A percentile compares a stretch with the other conserved stretches of the same genome.
Evolutionary conservation across 2,797 vertebrate genomes (phyloP).

Genomic region (Cyclura pinguis): DNA sequence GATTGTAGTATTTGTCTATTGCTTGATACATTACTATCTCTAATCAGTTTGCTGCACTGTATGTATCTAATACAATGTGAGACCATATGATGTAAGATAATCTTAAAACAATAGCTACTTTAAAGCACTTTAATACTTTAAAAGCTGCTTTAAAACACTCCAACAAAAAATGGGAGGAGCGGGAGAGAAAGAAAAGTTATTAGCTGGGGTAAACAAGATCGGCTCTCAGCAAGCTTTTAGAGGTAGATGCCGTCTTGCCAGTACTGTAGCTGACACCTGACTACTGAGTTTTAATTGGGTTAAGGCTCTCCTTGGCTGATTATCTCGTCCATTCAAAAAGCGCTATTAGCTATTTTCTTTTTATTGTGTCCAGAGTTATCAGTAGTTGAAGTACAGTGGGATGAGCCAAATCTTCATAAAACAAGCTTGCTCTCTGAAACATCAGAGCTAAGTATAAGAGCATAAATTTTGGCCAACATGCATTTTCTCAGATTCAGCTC

Average conservation of each 20-base stretch:
- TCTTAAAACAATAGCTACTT: too few species aligned
- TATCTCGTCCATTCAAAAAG: background rate
- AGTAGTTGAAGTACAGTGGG: background rate
- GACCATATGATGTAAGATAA: too few species aligned
- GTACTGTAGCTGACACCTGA: background rate
- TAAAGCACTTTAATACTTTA: too few species aligned
- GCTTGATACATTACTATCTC: too few species aligned
- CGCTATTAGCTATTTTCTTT: background rate
- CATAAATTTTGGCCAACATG: background rate
- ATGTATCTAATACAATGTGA: too few species aligned
- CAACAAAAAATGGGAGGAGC: too few species aligned
- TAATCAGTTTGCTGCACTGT: too few species aligned
- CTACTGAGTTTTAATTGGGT: background rate
- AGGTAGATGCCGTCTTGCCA: too few species aligned
- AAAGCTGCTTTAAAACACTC: too few species aligned
- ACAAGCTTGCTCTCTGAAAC: background rate
- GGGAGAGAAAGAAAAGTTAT: too few species aligned
- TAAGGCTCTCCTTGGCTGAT: background rate
- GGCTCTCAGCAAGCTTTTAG: background rate
- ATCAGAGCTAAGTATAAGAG: background rate
- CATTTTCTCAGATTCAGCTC: background rate
- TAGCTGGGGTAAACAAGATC: too few species aligned
- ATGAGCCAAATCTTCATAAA: background rate
- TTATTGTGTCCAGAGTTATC: background rate
- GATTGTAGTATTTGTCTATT: too few species aligned